These are phyloP conservation scores for Thamnophis sirtalis DNA, from an alignment of 2,113 vertebrate species.

Conservation along the genomic window DNA sequence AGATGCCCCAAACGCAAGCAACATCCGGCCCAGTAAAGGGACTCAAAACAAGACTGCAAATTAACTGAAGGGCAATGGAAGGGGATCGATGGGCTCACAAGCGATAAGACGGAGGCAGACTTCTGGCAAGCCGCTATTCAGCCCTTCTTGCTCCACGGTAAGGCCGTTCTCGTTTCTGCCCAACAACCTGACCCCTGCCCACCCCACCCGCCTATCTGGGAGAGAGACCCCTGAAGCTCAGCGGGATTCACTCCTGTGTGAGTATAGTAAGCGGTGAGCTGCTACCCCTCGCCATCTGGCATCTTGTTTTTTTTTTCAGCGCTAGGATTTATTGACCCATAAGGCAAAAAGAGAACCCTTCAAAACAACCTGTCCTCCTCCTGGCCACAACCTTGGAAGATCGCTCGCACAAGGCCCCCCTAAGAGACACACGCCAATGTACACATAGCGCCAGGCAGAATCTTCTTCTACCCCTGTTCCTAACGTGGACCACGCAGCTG, in stretches of 20 bases:
- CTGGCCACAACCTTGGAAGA: background rate
- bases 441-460: background rate
- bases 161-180: background rate
- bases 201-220: background rate
- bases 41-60: background rate
- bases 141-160: background rate
- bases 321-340: background rate
- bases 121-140: background rate
- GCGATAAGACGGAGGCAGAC: background rate
- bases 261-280: background rate
- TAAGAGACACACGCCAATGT: background rate
- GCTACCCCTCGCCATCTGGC: background rate
- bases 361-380: background rate
- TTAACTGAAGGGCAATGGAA: background rate
- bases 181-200: background rate
- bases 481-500: background rate
- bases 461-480: background rate
- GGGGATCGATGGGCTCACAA: background rate
- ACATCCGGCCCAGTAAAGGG: background rate
- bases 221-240: background rate
- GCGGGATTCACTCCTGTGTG: background rate
- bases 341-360: background rate
- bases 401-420: background rate
- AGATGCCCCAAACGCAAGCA: background rate
- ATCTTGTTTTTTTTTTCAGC: background rate